Evolutionary conservation across 2,113 vertebrate genomes (phyloP).

Genomic region (Myotis davidii): DNA sequence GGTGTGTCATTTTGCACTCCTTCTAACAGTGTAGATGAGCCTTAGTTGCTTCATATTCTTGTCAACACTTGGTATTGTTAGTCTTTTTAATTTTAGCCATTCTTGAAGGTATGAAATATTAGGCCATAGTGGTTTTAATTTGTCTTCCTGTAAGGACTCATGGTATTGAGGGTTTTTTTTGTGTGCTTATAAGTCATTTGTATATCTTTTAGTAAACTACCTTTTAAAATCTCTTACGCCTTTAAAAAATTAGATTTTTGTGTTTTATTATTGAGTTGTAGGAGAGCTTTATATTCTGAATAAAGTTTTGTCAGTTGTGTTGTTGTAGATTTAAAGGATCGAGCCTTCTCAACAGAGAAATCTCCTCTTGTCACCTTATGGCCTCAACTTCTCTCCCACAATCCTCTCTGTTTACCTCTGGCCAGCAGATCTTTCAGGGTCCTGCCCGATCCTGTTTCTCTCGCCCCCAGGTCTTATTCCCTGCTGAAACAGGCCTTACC

Average conservation of each 20-base stretch:
- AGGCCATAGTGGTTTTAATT: not conserved
- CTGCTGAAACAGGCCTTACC: not conserved
- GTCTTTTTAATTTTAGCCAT: not conserved
- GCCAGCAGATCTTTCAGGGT: not conserved
- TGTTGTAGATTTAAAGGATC: not conserved
- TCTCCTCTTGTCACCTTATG: no score
- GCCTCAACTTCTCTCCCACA: no score
- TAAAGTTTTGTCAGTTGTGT: not conserved
- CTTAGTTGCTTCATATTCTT: no score
- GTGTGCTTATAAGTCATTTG: no score
- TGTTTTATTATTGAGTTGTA: not conserved
- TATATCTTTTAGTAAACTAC: not conserved
- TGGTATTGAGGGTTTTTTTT: no score
- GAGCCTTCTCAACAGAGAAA: not conserved
- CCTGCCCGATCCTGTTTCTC: no score
- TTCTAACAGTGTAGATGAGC: fast-evolving
- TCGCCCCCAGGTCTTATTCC: not conserved
- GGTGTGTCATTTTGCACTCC: not conserved
- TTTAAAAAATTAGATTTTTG: not conserved
- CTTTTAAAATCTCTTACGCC: not conserved
- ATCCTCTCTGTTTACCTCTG: not conserved
- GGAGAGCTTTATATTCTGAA: not conserved
- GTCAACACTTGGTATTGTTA: not conserved
- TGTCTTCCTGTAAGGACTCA: no score
- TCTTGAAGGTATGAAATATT: not conserved